phyloP scores from a whole-genome alignment of 2,888 invertebrate species.

The Melikaiella ostensackeni region DNA sequence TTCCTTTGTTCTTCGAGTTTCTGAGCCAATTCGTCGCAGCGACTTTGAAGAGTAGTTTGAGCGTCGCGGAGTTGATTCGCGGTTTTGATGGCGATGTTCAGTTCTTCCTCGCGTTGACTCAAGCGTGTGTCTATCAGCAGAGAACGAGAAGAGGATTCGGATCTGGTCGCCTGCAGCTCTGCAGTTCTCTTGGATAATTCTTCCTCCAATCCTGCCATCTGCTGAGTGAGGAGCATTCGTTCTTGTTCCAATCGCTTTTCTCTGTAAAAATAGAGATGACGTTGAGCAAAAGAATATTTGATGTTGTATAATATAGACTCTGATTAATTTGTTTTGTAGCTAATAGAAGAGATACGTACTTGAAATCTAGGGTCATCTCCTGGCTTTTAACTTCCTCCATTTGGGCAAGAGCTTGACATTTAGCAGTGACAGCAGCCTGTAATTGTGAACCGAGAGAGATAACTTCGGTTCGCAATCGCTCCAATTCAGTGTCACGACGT shows the following conservation, averaged over 20 bases:
- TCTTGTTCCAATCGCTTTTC: conserved; percentile 93
- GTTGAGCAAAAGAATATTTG: not conserved
- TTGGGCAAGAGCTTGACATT: conserved; percentile 89
- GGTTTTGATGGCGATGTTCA: conserved; percentile 85
- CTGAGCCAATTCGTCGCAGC: conserved; percentile 84
- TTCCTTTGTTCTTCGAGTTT: conserved; percentile 79
- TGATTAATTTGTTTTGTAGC: not conserved
- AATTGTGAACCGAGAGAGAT: conserved; percentile 86
- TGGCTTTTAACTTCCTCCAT: conserved; percentile 90
- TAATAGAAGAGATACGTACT: conserved; percentile 73
- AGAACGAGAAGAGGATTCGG: conserved; percentile 84
- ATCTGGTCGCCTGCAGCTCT: conserved; percentile 86
- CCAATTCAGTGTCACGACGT: conserved; percentile 85
- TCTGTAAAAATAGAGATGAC: conserved; percentile 62
- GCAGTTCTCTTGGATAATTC: conserved; percentile 88
- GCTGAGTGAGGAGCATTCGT: conserved; percentile 85
- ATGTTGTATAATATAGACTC: not conserved
- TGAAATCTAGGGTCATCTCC: conserved; percentile 87
- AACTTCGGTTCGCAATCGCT: conserved; percentile 85
- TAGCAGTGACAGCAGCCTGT: conserved; percentile 86
- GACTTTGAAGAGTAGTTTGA: conserved; percentile 85
- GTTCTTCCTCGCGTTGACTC: conserved; percentile 88
- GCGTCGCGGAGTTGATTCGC: conserved; percentile 84
- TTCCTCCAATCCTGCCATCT: conserved; percentile 87
- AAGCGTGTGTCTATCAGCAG: conserved; percentile 87